Evolutionary conservation across 2,113 vertebrate species (phyloP).

Genomic region (Tetrax tetrax): DNA sequence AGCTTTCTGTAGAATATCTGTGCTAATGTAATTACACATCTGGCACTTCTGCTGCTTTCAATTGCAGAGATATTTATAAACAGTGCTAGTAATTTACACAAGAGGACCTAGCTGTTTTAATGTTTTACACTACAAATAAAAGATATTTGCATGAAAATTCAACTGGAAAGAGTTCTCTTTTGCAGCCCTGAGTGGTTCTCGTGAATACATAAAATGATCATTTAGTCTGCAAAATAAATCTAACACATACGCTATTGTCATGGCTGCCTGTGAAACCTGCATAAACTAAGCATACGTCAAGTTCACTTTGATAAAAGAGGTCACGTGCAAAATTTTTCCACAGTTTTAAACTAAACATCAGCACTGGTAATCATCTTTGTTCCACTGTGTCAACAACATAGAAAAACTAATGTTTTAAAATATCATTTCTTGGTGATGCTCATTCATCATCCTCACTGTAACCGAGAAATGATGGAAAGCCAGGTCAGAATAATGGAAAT

Average conservation of each 20-base stretch:
- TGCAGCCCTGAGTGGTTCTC: not conserved
- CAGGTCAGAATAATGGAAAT: slow-evolving; percentile 31
- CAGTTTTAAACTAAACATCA: slow-evolving; percentile 53
- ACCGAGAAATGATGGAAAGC: slow-evolving; percentile 23
- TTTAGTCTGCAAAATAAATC: slow-evolving; percentile 24
- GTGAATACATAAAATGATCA: slow-evolving; percentile 5
- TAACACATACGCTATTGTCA: not conserved
- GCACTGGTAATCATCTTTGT: slow-evolving; percentile 33
- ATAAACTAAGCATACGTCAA: not conserved
- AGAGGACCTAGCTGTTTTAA: slow-evolving; percentile 14
- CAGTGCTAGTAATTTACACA: slow-evolving; percentile 41
- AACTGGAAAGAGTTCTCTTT: not conserved
- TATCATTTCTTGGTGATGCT: not conserved
- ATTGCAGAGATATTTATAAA: slow-evolving; percentile 48
- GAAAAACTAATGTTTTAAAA: slow-evolving; percentile 53
- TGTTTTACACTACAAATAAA: slow-evolving; percentile 24
- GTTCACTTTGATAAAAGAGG: slow-evolving; percentile 41
- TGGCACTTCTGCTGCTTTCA: slow-evolving; percentile 47
- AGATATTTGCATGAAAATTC: slow-evolving; percentile 42
- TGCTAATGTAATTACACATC: slow-evolving; percentile 57
- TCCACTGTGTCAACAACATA: slow-evolving; percentile 16
- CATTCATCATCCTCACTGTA: slow-evolving; percentile 40
- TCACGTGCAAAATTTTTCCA: slow-evolving; percentile 23
- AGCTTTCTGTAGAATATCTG: slow-evolving; percentile 46
- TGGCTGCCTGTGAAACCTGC: not conserved